Evolutionary conservation across 2,888 invertebrate genomes (phyloP).

Genomic region (Altica lythri): DNA sequence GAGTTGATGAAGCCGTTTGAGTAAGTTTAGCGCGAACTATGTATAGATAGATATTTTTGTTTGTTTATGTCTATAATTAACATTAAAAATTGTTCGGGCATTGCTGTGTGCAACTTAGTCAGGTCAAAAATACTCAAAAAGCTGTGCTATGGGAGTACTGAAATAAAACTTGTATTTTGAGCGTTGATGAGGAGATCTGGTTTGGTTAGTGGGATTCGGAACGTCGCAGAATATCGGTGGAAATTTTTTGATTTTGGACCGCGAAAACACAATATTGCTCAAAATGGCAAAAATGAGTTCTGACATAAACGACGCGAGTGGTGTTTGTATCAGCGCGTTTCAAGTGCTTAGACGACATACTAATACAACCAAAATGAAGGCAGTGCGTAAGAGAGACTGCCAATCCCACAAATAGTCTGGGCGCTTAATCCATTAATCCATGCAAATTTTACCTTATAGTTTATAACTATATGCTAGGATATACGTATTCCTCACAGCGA

Average conservation of each 20-base stretch:
- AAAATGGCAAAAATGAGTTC: conserved; percentile 25
- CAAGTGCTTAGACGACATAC: conserved; percentile 31
- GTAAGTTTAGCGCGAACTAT: conserved; percentile 54
- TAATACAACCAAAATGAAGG: conserved; percentile 29
- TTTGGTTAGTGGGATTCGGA: conserved; percentile 39
- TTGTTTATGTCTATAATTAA: conserved; percentile 62
- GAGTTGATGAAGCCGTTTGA: conserved; percentile 26
- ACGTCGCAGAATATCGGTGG: conserved; percentile 31
- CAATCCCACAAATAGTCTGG: conserved; percentile 35
- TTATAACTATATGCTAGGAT: too few species aligned
- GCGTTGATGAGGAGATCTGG: conserved; percentile 53
- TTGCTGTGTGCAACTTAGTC: conserved; percentile 58
- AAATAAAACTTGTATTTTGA: conserved; percentile 61
- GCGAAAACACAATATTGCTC: conserved; percentile 11
- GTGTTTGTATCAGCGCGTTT: conserved; percentile 27
- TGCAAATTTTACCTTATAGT: too few species aligned
- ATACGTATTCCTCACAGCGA: too few species aligned
- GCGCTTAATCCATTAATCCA: conserved; percentile 8
- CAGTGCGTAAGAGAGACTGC: conserved; percentile 28
- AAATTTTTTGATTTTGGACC: conserved; percentile 22
- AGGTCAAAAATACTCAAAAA: conserved; percentile 62
- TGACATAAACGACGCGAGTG: conserved; percentile 26
- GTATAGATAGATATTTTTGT: conserved; percentile 60
- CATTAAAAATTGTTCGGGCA: conserved; percentile 59
- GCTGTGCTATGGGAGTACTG: conserved; percentile 59